These are phyloP conservation scores for Pogonus chalceus DNA, from an alignment of 1,140 invertebrate species.

Conservation along the genomic window DNA sequence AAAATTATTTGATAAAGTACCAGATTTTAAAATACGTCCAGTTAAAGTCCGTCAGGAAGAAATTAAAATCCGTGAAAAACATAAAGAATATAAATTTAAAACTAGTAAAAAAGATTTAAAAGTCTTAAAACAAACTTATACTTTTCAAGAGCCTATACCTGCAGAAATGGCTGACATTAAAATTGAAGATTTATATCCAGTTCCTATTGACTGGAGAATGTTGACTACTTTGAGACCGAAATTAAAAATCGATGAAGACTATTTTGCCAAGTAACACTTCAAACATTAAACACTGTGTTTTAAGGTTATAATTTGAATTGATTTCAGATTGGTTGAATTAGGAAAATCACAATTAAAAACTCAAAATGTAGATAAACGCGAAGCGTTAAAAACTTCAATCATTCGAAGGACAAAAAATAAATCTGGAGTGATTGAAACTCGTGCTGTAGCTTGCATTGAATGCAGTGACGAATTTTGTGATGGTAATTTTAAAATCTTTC, in stretches of 20 bases:
- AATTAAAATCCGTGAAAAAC: slow-evolving; percentile 53
- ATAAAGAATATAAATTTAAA: slow-evolving; percentile 53
- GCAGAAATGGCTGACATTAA: slow-evolving; percentile 67
- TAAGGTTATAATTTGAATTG: not conserved
- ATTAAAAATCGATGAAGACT: slow-evolving; percentile 72
- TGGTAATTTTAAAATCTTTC: slow-evolving; percentile 34
- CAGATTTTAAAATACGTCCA: slow-evolving; percentile 79
- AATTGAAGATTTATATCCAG: slow-evolving; percentile 67
- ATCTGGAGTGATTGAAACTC: slow-evolving; percentile 65
- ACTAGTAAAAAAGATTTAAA: slow-evolving; percentile 54
- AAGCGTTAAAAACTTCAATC: slow-evolving; percentile 47
- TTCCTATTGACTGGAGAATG: slow-evolving; percentile 91
- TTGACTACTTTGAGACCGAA: slow-evolving; percentile 75
- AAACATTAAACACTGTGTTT: not conserved
- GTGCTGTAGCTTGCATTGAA: slow-evolving; percentile 60
- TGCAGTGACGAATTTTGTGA: slow-evolving; percentile 80
- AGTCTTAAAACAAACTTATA: slow-evolving; percentile 47
- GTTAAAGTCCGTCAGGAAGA: slow-evolving; percentile 66
- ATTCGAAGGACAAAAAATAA: slow-evolving; percentile 66
- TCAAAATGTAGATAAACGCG: slow-evolving; percentile 50
- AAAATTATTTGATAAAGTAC: slow-evolving; percentile 70
- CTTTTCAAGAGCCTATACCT: slow-evolving; percentile 71
- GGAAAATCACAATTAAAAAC: slow-evolving; percentile 66
- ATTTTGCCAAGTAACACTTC: slow-evolving; percentile 60
- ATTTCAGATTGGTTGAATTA: slow-evolving; percentile 60